Evolutionary conservation across 2,888 invertebrate species (phyloP).

Genomic region (Gonocerus acuteangulatus): DNA sequence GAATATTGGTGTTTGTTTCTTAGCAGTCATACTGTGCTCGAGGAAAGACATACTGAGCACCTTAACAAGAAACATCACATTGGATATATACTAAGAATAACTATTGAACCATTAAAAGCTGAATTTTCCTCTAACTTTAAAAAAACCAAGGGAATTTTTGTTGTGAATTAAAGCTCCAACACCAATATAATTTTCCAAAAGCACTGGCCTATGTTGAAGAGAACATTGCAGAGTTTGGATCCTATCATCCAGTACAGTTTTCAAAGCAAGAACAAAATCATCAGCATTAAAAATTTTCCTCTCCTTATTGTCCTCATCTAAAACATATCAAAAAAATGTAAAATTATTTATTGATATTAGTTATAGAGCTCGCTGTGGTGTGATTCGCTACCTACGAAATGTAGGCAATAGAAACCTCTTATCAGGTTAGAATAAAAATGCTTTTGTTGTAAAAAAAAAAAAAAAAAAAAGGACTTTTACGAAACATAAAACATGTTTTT

Average conservation of each 20-base stretch:
- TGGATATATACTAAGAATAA: not conserved
- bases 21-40: no score
- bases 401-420: no score
- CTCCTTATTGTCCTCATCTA: conserved; percentile 41
- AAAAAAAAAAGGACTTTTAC: no score
- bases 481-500: no score
- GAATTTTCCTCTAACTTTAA: conserved; percentile 76
- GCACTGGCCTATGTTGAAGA: conserved; percentile 59
- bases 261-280: conserved; percentile 52
- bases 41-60: not conserved
- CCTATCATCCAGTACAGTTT: conserved; percentile 47
- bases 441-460: no score
- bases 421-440: no score
- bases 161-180: conserved; percentile 73
- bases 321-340: not conserved
- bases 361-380: no score
- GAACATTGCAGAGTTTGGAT: conserved; percentile 46
- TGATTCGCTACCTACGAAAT: no score
- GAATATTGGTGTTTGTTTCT: no score
- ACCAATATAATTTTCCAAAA: conserved; percentile 73
- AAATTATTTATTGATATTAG: conserved; percentile 24
- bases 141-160: conserved; percentile 74
- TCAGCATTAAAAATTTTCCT: conserved; percentile 53
- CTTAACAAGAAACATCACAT: not conserved
- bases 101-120: conserved; percentile 56